Conservation (phyloP, 2,888 invertebrate species). For the Metallyticus violacea region DNA sequence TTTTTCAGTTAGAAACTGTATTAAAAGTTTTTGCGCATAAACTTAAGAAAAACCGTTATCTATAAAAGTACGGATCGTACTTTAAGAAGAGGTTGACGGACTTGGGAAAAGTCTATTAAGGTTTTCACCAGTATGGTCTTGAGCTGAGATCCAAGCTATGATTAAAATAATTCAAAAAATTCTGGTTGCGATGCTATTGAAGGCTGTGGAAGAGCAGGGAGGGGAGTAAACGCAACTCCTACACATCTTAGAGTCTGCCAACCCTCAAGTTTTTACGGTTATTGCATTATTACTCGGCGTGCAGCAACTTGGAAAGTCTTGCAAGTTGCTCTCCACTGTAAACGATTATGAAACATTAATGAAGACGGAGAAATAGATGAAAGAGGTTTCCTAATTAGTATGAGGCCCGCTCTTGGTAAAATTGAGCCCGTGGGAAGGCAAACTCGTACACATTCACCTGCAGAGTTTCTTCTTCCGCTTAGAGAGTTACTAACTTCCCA, state of each 20-base stretch:
- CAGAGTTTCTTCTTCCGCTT: neutral
- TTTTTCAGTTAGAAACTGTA: too few species aligned
- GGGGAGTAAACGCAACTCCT: neutral
- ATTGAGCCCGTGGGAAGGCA: neutral
- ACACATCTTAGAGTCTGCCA: neutral
- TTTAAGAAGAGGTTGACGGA: too few species aligned
- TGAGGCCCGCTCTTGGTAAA: neutral
- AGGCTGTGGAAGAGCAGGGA: too few species aligned
- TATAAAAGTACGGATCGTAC: too few species aligned
- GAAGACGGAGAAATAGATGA: conserved; percentile 12
- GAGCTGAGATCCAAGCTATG: neutral
- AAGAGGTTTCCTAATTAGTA: conserved; percentile 9
- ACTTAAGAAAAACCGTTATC: too few species aligned
- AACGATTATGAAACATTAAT: conserved; percentile 11
- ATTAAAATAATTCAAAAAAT: neutral
- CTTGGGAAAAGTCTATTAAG: too few species aligned
- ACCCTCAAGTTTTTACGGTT: neutral
- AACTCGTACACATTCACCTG: neutral
- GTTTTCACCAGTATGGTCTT: too few species aligned
- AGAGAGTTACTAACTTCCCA: neutral
- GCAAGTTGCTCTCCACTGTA: neutral
- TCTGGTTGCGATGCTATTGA: neutral
- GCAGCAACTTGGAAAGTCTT: neutral
- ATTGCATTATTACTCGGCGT: neutral
- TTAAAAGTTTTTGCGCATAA: too few species aligned